Conservation (phyloP, 2,888 invertebrate genomes). For the Polyploca ridens region DNA sequence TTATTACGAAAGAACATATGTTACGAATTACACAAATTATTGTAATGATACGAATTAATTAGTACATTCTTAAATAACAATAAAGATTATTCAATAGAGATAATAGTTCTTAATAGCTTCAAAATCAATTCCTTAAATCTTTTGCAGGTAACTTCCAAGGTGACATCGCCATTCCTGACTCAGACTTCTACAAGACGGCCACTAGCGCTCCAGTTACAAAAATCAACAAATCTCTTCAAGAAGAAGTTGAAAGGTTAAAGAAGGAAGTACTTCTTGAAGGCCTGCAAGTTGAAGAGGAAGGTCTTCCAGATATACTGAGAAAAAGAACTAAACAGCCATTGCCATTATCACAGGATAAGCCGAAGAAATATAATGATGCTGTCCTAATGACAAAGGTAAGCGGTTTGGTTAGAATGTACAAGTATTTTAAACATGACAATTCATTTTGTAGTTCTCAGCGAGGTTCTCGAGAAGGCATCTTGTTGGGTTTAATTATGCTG, state of each 20-base stretch:
- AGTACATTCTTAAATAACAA: too few relatives aligned
- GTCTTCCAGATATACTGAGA: conserved; percentile 89
- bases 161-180: conserved; percentile 91
- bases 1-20: too few relatives aligned
- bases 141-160: conserved; percentile 91
- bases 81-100: too few relatives aligned
- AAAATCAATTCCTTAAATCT: conserved; percentile 36
- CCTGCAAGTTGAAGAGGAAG: conserved; percentile 93
- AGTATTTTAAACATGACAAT: background rate
- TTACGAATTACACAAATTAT: too few relatives aligned
- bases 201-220: conserved; percentile 69
- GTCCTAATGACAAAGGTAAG: conserved; percentile 72
- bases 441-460: conserved; percentile 9
- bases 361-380: conserved; percentile 80
- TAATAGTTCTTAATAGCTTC: too few relatives aligned
- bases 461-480: too few relatives aligned
- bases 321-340: conserved; percentile 89
- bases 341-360: conserved; percentile 72
- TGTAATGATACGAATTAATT: too few relatives aligned
- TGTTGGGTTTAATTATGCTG: too few relatives aligned
- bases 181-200: conserved; percentile 68
- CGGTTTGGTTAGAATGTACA: background rate
- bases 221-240: conserved; percentile 88
- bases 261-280: conserved; percentile 93
- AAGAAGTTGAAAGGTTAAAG: conserved; percentile 92